phyloP scores from a whole-genome alignment of 2,113 vertebrate species.

The Pygoscelis antarcticus region DNA sequence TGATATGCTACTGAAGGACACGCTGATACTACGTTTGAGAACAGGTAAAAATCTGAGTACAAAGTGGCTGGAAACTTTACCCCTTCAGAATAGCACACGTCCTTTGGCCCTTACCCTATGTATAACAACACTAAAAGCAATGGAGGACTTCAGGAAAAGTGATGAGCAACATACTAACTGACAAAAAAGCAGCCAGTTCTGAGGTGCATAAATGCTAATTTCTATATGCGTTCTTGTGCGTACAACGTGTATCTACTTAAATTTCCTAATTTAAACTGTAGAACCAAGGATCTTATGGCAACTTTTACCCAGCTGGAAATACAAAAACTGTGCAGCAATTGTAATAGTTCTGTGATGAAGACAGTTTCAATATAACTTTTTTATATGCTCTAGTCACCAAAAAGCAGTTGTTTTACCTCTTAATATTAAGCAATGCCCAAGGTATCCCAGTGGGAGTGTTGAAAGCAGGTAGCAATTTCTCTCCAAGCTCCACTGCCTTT shows the following conservation, averaged over 20 bases:
- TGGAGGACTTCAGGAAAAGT: neutral
- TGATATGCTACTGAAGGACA: neutral
- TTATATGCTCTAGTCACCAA: neutral
- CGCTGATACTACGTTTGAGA: neutral
- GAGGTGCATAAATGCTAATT: neutral
- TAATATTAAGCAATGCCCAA: conserved; percentile 97
- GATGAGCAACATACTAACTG: neutral
- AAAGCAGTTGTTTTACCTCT: conserved; percentile 85
- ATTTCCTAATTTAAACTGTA: neutral
- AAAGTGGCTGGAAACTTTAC: neutral
- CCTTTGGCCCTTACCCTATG: neutral
- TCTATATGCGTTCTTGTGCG: fast-evolving
- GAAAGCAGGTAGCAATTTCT: conserved; percentile 96
- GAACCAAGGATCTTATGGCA: neutral
- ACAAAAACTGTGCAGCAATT: neutral
- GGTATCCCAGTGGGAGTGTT: conserved; percentile 97
- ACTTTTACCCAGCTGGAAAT: neutral
- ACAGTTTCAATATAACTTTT: neutral
- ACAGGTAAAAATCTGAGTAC: neutral
- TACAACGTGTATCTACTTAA: neutral
- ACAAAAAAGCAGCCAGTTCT: neutral
- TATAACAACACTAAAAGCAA: neutral
- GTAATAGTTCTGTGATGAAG: neutral
- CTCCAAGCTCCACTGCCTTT: conserved; percentile 94
- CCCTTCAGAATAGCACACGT: neutral